Evolutionary conservation across 2,888 invertebrate genomes (phyloP).

Genomic region (Monochamus alternatus): DNA sequence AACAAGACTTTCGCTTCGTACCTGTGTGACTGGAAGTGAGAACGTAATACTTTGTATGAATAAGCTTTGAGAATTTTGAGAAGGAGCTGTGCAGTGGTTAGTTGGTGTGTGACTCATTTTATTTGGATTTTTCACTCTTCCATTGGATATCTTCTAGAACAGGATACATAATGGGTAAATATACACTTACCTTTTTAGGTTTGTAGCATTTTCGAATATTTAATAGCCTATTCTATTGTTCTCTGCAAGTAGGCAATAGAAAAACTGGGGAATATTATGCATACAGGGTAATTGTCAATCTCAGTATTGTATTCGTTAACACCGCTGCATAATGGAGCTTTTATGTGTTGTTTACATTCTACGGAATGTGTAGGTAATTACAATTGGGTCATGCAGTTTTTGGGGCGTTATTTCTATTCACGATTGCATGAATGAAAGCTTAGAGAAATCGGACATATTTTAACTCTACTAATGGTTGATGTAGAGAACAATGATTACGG

Average conservation of each 20-base stretch:
- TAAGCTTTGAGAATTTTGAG: conserved; percentile 45
- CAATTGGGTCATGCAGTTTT: neutral
- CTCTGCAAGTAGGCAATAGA: conserved; percentile 8
- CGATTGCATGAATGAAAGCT: neutral
- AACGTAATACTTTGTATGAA: conserved; percentile 52
- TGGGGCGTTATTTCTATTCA: neutral
- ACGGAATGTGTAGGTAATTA: neutral
- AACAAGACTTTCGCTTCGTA: conserved; percentile 55
- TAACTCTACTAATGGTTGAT: neutral
- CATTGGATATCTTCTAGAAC: conserved; percentile 23
- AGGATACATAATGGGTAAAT: conserved; percentile 43
- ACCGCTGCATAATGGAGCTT: too few relatives aligned
- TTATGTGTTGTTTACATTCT: too few relatives aligned
- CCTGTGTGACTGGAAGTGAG: conserved; percentile 45
- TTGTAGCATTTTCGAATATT: conserved; percentile 7
- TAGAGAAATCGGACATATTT: neutral
- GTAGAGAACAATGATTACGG: neutral
- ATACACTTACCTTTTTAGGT: conserved; percentile 12
- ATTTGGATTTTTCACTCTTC: conserved; percentile 35
- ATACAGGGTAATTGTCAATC: too few relatives aligned
- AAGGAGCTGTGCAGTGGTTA: conserved; percentile 43
- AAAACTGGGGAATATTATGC: neutral
- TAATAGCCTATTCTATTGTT: conserved; percentile 15
- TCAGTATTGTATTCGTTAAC: too few relatives aligned
- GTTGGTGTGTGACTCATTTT: conserved; percentile 50